Base-by-base conservation (phyloP, 2,797 vertebrate genomes). In the Clarias fuscus region DNA sequence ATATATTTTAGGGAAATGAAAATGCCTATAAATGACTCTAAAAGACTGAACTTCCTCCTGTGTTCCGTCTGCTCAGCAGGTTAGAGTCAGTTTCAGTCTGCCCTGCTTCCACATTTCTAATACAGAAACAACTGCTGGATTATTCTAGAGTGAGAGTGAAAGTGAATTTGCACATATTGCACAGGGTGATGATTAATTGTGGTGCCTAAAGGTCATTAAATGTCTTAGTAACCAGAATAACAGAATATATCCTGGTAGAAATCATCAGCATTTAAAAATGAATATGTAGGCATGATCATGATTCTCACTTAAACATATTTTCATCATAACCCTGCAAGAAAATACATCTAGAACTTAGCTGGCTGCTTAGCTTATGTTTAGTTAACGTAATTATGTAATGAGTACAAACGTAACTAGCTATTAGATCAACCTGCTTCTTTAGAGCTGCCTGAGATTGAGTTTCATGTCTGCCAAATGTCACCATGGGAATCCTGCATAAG, bases 1-100 rank as follows among this genome's bases (percentile, higher is more conserved):
- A 58, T 27, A 40, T 62, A 7, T 14, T 80, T 81, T 81, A 81
- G 27, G 78, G 61, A 81, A 81, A 18, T 81, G 78, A 81, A 81
- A 65, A 27, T 80, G 59, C 20, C 3, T 15, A 43, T 1, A 5
- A 79, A 62, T 64, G 33, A 37, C 8, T 59, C 56, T 22, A 40
- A 33, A 62, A 13, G 1, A 17, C 59, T 62, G 59, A 59, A 43
- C 58, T 79, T 79, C 58, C 76, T 22, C 30, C 10, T 61, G 53
- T 3, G 30, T 37, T 79, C 5, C 24, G 8, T 2, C 10, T 13
- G 27, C 7, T 78, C 56, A 77, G 53, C 75, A 58, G n/a, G 2
- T 58, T 20, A 17, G 8, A 22, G 48, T 2, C 75, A 5, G 37
- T 61, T 37, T 61, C 56, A 1, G 8, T 33, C 4, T 59, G 27